phyloP scores from a whole-genome alignment of 2,888 invertebrate genomes.

The Clivina fossor region DNA sequence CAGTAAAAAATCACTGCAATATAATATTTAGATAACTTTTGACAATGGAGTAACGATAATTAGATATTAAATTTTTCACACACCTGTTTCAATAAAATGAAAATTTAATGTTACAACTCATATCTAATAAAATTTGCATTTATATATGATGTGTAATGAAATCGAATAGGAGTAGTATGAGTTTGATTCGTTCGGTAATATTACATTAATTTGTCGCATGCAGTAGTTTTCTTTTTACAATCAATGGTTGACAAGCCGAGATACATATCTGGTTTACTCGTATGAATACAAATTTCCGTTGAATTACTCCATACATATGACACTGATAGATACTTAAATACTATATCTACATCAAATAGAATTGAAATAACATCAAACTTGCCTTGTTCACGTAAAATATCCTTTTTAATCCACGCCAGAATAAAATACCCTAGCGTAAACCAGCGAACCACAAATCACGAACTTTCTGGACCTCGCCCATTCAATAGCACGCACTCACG shows the following conservation, averaged over 20 bases:
- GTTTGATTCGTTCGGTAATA: no score
- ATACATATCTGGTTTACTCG: constrained; percentile 13
- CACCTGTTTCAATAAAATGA: constrained; percentile 18
- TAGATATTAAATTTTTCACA: constrained; percentile 16
- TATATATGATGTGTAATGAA: constrained; percentile 4
- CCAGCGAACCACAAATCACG: constrained; percentile 46
- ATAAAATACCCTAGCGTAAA: constrained; percentile 28
- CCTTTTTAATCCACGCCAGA: constrained; percentile 31
- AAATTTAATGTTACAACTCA: no score
- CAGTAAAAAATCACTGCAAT: background rate
- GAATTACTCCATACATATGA: background rate
- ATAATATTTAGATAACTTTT: constrained; percentile 5
- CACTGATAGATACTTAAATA: no score
- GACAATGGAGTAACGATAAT: constrained; percentile 8
- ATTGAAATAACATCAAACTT: constrained; percentile 10
- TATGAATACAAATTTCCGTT: constrained; percentile 15
- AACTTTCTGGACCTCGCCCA: constrained; percentile 52
- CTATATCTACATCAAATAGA: background rate
- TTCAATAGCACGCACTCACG: constrained; percentile 50
- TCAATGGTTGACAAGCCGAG: constrained; percentile 27
- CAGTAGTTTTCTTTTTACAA: constrained; percentile 24
- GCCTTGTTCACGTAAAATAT: constrained; percentile 33
- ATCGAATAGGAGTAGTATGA: constrained; percentile 4
- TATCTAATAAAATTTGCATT: constrained; percentile 25
- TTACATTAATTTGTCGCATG: constrained; percentile 21